These are phyloP conservation scores for Brevimyrus niger DNA, from an alignment of 2,113 vertebrate species.

Conservation along the genomic window DNA sequence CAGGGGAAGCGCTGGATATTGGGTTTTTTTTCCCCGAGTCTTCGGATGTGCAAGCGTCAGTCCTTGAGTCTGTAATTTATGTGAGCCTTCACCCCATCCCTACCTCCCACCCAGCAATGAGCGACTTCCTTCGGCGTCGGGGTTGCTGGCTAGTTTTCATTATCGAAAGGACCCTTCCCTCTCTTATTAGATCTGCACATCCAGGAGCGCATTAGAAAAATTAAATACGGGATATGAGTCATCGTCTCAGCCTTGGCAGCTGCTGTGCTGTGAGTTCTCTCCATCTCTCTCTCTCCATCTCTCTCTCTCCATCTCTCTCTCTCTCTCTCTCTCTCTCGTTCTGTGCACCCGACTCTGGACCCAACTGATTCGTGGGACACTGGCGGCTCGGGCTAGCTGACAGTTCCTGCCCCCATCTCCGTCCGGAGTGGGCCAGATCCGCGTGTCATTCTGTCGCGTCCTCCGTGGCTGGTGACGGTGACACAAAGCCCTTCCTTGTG, in stretches of 20 bases:
- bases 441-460: not conserved
- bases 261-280: not conserved
- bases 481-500: slow-evolving; percentile 56
- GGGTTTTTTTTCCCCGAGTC: slow-evolving; percentile 29
- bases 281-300: not conserved
- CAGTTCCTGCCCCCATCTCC: not conserved
- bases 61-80: slow-evolving; percentile 37
- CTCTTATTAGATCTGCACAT: slow-evolving; percentile 29
- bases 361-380: slow-evolving; percentile 17
- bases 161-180: slow-evolving; percentile 22
- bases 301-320: not conserved
- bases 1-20: slow-evolving; percentile 21
- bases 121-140: not conserved
- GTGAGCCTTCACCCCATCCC: not conserved
- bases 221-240: slow-evolving; percentile 39
- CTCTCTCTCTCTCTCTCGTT: not conserved
- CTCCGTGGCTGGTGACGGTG: not conserved
- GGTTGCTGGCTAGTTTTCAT: slow-evolving; percentile 24
- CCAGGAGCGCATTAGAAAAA: slow-evolving; percentile 46
- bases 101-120: not conserved
- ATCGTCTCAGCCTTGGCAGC: slow-evolving; percentile 27
- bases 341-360: slow-evolving; percentile 1
- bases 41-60: slow-evolving; percentile 35
- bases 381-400: not conserved
- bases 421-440: not conserved